Evolutionary conservation across 2,113 vertebrate species (phyloP).

Genomic region (Desmodus rotundus): DNA sequence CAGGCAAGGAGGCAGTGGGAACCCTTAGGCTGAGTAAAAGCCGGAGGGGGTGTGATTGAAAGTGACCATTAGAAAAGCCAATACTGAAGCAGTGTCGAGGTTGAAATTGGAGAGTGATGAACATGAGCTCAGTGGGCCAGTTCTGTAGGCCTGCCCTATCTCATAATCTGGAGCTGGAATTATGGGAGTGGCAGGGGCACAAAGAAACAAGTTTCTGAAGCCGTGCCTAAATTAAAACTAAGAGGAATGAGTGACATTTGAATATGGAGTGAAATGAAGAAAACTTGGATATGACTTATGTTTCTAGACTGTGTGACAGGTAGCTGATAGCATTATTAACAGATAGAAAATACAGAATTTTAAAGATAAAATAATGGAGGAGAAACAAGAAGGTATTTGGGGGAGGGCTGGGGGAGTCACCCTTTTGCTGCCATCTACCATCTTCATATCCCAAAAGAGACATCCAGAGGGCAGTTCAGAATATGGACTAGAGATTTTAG

Average conservation of each 20-base stretch:
- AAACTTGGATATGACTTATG: neutral
- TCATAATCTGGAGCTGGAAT: neutral
- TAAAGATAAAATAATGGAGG: neutral
- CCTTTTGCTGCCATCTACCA: neutral
- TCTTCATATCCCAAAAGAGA: neutral
- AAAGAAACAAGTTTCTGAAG: neutral
- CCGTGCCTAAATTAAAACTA: neutral
- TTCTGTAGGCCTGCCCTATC: accelerated
- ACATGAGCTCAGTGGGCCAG: accelerated
- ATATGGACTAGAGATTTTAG: neutral
- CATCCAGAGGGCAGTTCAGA: no score
- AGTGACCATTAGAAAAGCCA: accelerated
- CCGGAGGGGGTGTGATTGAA: neutral
- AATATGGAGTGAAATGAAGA: neutral
- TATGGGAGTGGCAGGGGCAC: neutral
- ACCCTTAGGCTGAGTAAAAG: neutral
- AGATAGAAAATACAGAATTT: neutral
- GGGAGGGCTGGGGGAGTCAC: no score
- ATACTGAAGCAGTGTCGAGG: accelerated
- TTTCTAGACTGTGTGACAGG: neutral
- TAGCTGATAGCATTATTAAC: neutral
- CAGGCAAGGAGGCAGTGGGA: neutral
- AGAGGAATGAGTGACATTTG: neutral
- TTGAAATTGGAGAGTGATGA: neutral
- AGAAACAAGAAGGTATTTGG: neutral